Conservation (phyloP, 2,113 vertebrate genomes). For the Cyprinus carpio region DNA sequence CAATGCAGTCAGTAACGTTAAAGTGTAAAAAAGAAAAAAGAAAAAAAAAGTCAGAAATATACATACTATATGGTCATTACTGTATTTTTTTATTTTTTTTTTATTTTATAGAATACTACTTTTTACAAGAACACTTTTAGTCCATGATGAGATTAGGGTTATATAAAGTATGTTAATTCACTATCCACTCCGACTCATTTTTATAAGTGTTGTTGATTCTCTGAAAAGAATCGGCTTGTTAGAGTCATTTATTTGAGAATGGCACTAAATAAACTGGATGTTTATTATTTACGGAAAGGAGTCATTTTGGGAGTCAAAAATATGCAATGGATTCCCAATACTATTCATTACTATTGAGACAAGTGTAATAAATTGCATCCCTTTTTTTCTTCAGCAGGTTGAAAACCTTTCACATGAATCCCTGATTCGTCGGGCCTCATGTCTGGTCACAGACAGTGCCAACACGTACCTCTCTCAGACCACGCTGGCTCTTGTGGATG, state of each 20-base stretch:
- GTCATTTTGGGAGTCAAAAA: too few species aligned
- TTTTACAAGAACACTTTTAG: not conserved
- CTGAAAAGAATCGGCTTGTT: not conserved
- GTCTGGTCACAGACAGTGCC: conserved; percentile 75
- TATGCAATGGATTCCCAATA: too few species aligned
- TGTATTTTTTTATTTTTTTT: not conserved
- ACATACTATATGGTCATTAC: not conserved
- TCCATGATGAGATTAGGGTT: not conserved
- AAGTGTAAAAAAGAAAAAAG: not conserved
- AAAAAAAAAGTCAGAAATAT: not conserved
- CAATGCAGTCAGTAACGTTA: not conserved
- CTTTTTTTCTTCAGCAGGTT: conserved; percentile 58
- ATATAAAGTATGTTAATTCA: not conserved
- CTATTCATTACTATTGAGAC: not conserved
- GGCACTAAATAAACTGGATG: not conserved
- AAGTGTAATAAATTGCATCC: not conserved
- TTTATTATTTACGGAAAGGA: not conserved
- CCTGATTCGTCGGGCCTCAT: conserved; percentile 74
- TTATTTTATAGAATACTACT: not conserved
- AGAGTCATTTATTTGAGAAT: not conserved
- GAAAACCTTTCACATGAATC: conserved; percentile 75
- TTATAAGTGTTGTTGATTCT: not conserved
- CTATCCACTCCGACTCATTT: not conserved
- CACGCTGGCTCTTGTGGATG: conserved; percentile 74
- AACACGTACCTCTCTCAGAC: conserved; percentile 78